Evolutionary conservation across 2,113 vertebrate species (phyloP).

Genomic region (Neodon shergylaensis): DNA sequence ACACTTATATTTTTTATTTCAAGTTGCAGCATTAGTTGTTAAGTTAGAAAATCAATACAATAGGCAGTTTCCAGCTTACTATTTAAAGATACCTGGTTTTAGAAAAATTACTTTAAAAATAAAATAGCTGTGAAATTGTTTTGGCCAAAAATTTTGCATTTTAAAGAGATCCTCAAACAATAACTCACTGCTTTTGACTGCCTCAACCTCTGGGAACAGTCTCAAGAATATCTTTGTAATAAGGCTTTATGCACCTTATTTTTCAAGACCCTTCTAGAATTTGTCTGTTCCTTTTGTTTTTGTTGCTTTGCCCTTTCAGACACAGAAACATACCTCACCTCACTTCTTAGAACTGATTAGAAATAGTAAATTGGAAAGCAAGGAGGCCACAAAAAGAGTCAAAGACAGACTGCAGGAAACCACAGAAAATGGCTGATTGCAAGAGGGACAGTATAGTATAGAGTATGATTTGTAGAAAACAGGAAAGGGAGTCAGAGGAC

Average conservation of each 20-base stretch:
- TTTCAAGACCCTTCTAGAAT: neutral
- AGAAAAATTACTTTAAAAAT: conserved; percentile 57
- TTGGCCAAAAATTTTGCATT: neutral
- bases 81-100: conserved; percentile 20
- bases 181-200: neutral
- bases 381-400: neutral
- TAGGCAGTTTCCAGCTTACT: conserved; percentile 7
- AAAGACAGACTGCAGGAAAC: conserved; percentile 36
- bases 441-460: neutral
- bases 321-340: neutral
- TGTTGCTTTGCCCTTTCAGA: conserved; percentile 13
- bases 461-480: neutral
- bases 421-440: conserved; percentile 51
- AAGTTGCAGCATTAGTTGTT: conserved; percentile 13
- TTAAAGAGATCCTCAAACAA: neutral
- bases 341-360: conserved; percentile 20
- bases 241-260: neutral
- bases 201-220: neutral
- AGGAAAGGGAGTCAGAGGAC: neutral
- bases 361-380: conserved; percentile 40
- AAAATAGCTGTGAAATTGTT: conserved; percentile 7
- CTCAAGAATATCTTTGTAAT: neutral
- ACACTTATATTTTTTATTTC: conserved; percentile 6
- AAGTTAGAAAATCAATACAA: neutral
- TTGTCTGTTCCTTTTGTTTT: conserved; percentile 20